A percentile compares a stretch with the other conserved stretches of the same genome.
Evolutionary conservation across 2,113 vertebrate genomes (phyloP).

Genomic region (Nicator chloris): DNA sequence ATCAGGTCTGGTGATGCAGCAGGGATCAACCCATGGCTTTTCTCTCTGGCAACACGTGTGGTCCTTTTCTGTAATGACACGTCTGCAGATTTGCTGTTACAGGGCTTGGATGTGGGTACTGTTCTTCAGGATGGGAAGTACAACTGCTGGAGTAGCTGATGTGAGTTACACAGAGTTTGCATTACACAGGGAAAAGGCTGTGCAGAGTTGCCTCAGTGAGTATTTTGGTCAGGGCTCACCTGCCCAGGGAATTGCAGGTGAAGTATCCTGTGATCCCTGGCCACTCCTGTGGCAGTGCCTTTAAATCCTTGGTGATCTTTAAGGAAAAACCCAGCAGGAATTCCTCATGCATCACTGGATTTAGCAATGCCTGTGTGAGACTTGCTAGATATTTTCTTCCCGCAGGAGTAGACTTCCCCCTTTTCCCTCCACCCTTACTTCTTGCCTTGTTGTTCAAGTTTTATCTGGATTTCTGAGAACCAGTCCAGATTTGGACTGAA

Average conservation of each 20-base stretch:
- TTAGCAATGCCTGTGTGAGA: neutral
- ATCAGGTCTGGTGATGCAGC: neutral
- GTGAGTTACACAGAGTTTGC: neutral
- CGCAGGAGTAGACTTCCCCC: neutral
- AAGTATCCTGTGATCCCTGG: neutral
- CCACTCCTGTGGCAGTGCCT: neutral
- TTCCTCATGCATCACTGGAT: neutral
- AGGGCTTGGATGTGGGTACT: neutral
- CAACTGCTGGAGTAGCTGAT: neutral
- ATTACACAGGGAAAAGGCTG: neutral
- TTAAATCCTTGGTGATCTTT: neutral
- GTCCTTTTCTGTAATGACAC: neutral
- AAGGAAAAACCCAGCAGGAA: neutral
- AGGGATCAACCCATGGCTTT: neutral
- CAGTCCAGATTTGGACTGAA: neutral
- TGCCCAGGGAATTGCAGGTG: neutral
- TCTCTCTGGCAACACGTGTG: neutral
- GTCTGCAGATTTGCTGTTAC: neutral
- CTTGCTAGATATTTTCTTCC: neutral
- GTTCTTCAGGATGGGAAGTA: neutral
- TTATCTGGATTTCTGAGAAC: neutral
- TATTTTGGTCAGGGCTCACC: neutral
- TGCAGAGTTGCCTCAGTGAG: neutral
- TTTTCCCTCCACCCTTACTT: neutral
- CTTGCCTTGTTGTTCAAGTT: neutral